A percentile compares a stretch with the other conserved stretches of the same genome.
These are phyloP conservation scores for Cyclophora punctaria DNA, from an alignment of 2,888 invertebrate species.

Conservation along the genomic window DNA sequence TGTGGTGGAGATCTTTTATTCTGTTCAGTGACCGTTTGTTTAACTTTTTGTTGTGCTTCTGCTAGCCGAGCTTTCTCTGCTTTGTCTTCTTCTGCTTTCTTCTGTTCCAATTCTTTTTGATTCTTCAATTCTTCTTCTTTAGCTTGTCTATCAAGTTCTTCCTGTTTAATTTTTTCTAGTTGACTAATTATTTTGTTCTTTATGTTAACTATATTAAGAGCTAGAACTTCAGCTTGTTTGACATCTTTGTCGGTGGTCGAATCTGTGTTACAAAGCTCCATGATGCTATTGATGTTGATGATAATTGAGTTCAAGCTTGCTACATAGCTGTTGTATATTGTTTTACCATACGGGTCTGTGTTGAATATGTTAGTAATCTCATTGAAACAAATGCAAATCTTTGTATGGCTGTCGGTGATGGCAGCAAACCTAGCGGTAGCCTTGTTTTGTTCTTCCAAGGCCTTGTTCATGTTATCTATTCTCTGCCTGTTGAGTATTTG, in stretches of 20 bases:
- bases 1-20: constrained; percentile 37
- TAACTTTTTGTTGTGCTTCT: constrained; percentile 18
- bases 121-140: constrained; percentile 39
- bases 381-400: constrained; percentile 73
- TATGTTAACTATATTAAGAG: constrained; percentile 64
- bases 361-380: constrained; percentile 66
- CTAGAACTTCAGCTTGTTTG: constrained; percentile 68
- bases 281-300: constrained; percentile 56
- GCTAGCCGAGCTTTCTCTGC: constrained; percentile 20
- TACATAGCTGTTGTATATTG: constrained; percentile 57
- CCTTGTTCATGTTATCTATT: constrained; percentile 64
- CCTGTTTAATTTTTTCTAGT: constrained; percentile 37
- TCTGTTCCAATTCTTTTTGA: constrained; percentile 44
- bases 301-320: constrained; percentile 51
- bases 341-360: constrained; percentile 54
- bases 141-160: constrained; percentile 35
- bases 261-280: constrained; percentile 59
- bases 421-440: constrained; percentile 65
- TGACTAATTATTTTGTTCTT: constrained; percentile 56
- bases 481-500: constrained; percentile 54
- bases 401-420: constrained; percentile 73
- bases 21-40: constrained; percentile 21
- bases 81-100: constrained; percentile 32
- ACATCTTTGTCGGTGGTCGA: constrained; percentile 67
- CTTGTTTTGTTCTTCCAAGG: constrained; percentile 68